Conservation (phyloP, 2,888 invertebrate genomes). For the Cephonodes hylas region DNA sequence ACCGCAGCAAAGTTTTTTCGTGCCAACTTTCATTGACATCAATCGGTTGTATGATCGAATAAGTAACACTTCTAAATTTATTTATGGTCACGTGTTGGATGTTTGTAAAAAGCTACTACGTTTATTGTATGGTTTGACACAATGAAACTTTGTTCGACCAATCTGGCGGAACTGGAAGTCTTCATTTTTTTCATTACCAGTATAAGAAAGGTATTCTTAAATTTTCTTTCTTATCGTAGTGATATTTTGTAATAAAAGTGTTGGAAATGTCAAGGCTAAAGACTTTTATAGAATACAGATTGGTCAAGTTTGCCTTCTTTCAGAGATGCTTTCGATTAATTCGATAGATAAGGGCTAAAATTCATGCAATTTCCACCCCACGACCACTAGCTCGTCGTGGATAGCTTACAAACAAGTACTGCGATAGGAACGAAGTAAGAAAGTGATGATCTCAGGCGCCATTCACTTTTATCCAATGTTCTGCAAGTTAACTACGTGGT, state of each 20-base stretch:
- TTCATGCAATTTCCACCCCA: too few relatives aligned
- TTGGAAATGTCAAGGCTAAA: too few relatives aligned
- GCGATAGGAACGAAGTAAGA: neutral
- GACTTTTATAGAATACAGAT: too few relatives aligned
- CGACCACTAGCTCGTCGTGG: too few relatives aligned
- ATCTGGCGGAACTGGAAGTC: too few relatives aligned
- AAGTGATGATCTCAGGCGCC: neutral
- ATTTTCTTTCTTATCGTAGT: neutral
- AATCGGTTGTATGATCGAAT: neutral
- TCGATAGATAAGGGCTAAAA: too few relatives aligned
- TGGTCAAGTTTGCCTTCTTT: too few relatives aligned
- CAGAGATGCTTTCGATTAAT: too few relatives aligned
- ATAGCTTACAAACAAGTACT: neutral
- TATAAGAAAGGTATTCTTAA: too few relatives aligned
- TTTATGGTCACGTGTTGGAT: neutral
- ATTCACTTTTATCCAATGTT: neutral
- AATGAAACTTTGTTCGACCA: too few relatives aligned
- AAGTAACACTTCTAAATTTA: neutral
- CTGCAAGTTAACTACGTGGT: neutral
- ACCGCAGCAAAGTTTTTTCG: neutral
- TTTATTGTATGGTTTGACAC: neutral
- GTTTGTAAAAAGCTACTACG: neutral
- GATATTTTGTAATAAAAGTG: neutral
- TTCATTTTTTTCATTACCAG: too few relatives aligned
- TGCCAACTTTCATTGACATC: slow-evolving; percentile 6